Percentiles rank a stretch among this genome's conserved stretches.
These are phyloP conservation scores for Eurytoma adleriae DNA, from an alignment of 2,888 invertebrate species.

Conservation along the genomic window DNA sequence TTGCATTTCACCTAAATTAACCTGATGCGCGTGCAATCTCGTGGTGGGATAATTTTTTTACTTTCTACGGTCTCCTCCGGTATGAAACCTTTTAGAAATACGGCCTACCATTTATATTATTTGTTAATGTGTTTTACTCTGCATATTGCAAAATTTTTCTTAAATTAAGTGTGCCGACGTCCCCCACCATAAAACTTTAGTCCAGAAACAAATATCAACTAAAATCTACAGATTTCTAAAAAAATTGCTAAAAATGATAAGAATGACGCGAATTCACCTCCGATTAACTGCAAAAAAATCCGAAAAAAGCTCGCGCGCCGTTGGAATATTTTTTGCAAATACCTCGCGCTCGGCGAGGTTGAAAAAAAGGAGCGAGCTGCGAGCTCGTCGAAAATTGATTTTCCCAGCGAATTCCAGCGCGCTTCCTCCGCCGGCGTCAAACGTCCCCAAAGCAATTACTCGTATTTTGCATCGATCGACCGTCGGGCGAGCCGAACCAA, in stretches of 20 bases:
- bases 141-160: too few species aligned
- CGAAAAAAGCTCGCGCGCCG: too few species aligned
- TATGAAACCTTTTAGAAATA: too few species aligned
- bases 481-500: neutral
- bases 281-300: neutral
- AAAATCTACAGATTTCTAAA: too few species aligned
- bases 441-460: slow-evolving; percentile 35
- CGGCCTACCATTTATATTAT: too few species aligned
- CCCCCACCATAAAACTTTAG: too few species aligned
- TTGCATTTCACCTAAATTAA: slow-evolving; percentile 41
- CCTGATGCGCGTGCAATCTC: slow-evolving; percentile 23
- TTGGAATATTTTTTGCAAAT: slow-evolving; percentile 15
- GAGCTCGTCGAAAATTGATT: slow-evolving; percentile 26
- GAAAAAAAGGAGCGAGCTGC: neutral
- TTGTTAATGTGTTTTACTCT: too few species aligned
- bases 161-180: too few species aligned
- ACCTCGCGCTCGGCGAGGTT: neutral
- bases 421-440: neutral
- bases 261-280: too few species aligned
- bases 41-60: slow-evolving; percentile 28
- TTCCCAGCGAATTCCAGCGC: slow-evolving; percentile 5
- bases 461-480: slow-evolving; percentile 21
- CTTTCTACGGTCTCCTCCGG: neutral
- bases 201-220: too few species aligned
- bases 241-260: too few species aligned